phyloP scores from a whole-genome alignment of 1,140 invertebrate species.

The Apis mellifera region Amel_HAv3.1 CM009945.2:6075001-6075500 shows the following conservation, averaged over 20 bases:
- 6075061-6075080: conserved; percentile 39
- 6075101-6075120: not conserved
- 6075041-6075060: conserved; percentile 41
- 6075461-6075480: conserved; percentile 1
- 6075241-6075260: conserved; percentile 9
- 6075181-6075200: not conserved
- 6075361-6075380: too few relatives aligned
- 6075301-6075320: not conserved
- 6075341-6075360: not conserved
- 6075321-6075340: not conserved
- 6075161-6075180: not conserved
- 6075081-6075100: conserved; percentile 46
- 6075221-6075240: not conserved
- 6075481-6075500: not conserved
- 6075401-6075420: not conserved
- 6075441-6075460: not conserved
- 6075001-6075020: not conserved
- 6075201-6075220: not conserved
- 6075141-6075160: conserved; percentile 35
- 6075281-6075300: conserved; percentile 6
- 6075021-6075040: not conserved
- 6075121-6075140: conserved; percentile 39
- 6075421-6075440: not conserved
- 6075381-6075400: too few relatives aligned
- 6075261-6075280: conserved; percentile 34